Conservation (phyloP, 2,888 invertebrate species). For the Ptilodon capucinus region DNA sequence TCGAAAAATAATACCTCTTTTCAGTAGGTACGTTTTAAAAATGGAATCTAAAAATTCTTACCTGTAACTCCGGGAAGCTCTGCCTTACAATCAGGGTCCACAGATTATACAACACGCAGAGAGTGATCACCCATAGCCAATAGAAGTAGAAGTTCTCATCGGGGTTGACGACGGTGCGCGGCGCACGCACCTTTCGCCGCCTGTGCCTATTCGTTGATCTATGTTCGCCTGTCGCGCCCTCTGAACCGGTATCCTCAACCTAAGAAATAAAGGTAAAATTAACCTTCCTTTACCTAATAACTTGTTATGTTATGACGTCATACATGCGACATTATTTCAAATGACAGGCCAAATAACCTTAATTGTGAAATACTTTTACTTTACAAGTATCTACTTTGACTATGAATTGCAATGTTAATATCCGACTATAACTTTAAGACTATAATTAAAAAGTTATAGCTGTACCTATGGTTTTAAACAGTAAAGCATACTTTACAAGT, state of each 20-base stretch:
- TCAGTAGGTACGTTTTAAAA: background rate
- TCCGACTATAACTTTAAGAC: no score
- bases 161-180: conserved; percentile 94
- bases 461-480: no score
- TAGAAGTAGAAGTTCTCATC: conserved; percentile 98
- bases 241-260: conserved; percentile 87
- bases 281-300: background rate
- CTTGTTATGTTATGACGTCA: background rate
- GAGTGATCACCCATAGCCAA: conserved; percentile 94
- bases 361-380: no score
- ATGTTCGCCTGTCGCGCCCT: conserved; percentile 84
- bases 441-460: no score
- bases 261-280: conserved; percentile 27
- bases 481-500: no score
- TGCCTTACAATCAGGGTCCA: conserved; percentile 98
- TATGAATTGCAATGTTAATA: no score
- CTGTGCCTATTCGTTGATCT: conserved; percentile 82
- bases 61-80: conserved; percentile 95
- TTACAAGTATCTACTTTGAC: no score
- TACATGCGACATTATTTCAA: no score
- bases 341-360: no score
- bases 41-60: conserved; percentile 22
- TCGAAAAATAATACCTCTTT: no score
- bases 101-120: conserved; percentile 95
- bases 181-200: conserved; percentile 87